A percentile compares a stretch with the other conserved stretches of the same genome.
These are phyloP conservation scores for Antheraea assamensis DNA, from an alignment of 2,888 invertebrate genomes.

Conservation along the genomic window DNA sequence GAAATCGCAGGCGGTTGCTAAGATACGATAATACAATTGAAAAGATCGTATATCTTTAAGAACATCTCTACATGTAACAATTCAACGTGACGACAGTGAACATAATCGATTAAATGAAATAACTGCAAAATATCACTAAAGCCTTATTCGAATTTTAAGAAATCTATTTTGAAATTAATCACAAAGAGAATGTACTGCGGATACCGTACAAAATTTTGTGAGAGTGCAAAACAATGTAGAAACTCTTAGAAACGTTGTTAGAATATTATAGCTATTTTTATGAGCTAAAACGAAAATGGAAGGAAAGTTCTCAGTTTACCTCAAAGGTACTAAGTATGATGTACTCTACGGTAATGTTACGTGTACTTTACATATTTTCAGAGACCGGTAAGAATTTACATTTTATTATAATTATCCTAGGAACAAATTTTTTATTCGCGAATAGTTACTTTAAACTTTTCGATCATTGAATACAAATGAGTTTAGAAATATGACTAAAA, in stretches of 20 bases:
- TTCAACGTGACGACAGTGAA: background rate
- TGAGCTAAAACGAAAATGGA: slow-evolving; percentile 26
- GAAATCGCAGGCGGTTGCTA: too few species aligned
- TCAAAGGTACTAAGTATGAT: background rate
- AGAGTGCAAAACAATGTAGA: slow-evolving; percentile 49
- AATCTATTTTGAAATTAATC: background rate
- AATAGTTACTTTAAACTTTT: background rate
- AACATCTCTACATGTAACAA: background rate
- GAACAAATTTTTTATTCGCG: background rate
- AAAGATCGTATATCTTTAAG: background rate
- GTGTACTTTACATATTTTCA: slow-evolving; percentile 2
- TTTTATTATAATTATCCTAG: background rate
- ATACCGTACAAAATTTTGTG: slow-evolving; percentile 42
- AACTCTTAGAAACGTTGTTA: slow-evolving; percentile 38
- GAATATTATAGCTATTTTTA: slow-evolving; percentile 41
- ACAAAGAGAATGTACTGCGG: slow-evolving; percentile 31
- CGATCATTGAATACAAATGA: too few species aligned
- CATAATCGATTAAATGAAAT: slow-evolving; percentile 4
- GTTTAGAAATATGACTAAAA: too few species aligned
- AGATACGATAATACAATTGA: background rate
- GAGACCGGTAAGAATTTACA: background rate
- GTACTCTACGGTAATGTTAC: background rate
- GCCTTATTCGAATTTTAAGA: background rate
- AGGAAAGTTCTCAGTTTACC: slow-evolving; percentile 16
- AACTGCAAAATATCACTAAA: background rate